Base-by-base conservation (phyloP, 2,888 invertebrate genomes). In the Desoria tigrina region DNA sequence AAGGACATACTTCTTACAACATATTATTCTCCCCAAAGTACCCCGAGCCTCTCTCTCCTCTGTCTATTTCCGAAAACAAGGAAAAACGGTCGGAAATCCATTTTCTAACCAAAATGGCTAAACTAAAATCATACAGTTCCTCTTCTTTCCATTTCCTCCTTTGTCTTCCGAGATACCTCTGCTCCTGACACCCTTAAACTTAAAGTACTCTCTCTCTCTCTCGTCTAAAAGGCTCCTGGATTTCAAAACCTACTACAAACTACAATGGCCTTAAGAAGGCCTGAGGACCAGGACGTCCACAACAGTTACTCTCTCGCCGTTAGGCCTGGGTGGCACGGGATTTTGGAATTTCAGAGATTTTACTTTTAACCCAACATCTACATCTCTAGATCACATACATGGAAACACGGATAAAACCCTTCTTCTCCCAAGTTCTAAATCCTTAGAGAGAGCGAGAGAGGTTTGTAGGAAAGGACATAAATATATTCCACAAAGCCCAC, bases 111-210 rank as follows among this genome's bases (percentile, higher is more conserved):
- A 21, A 45, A 45, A 45, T 45, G 16, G 45, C 45, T 45, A 45
- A 45, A 45, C 16, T 45, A 45, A 45, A 11, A 45, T 21, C 21
- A 18, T 21, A 18, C n/a, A 21, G 9, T 21, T 9, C 45, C 6
- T 45, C 45, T 21, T 21, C 16, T 45, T 45, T 45, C 45, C 45
- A 45, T 45, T 45, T 45, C 16, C 45, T 45, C 45, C 32, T 32
- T 32, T 32, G 32, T 45, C 45, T 45, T 45, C 21, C 45, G 21
- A 21, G 16, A 18, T 45, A 16, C 45, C 45, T 45, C 45, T 45
- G 45, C 21, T 45, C 45, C 21, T 45, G 45, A 45, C 45, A 45
- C 45, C 45, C 45, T 45, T 45, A 32, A 32, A 32, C n/a, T n/a
- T n/a, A n/a, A n/a, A n/a, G n/a, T n/a, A n/a, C n/a, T n/a, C n/a